Base-by-base conservation (phyloP, 2,797 vertebrate genomes). In the Austrolebias charrua region DNA sequence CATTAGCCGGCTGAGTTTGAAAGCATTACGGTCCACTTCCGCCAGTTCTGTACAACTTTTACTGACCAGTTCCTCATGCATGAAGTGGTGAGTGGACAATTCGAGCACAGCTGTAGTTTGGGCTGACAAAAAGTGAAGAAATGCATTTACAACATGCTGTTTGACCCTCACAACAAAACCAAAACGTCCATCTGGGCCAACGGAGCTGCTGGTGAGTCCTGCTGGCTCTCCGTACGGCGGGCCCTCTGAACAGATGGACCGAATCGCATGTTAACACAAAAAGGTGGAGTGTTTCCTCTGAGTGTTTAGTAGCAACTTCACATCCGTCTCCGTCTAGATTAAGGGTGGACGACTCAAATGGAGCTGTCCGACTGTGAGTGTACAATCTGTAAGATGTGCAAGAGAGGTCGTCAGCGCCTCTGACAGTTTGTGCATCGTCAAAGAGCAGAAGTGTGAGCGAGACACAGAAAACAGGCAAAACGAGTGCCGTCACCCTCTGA, bases 271-370 rank as follows among this genome's bases (percentile, higher is more conserved):
- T 73, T 74, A 54, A 75, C 67, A 75, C 51, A 69, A 80, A n/a
- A 86, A 82, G 85, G 86, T 88, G 84, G 80, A 70, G 62, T 16
- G 66, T 66, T 75, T 72, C 63, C 57, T 75, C 67, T 58, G 62
- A 81, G 66, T 80, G 58, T 71, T 76, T 38, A 72, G 79, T 60
- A 81, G 84, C 82, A 79, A 76, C 69, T 69, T 84, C 66, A 56
- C 74, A 47, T 55, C 49, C 20, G 4, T 46, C 57, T 71, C 14
- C 33, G 65, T 64, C 64, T 4, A 55, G 33, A 20, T 61, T 45
- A 29, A 6, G 12, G 52, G 62, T 68, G 44, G 42, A 80, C 51
- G 45, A 59, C 65, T 66, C 52, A 13, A 49, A 40, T 49, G 56
- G 20, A 28, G 2, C 56, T 75, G 57, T 28, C 0, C 46, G 20